Evolutionary conservation across 1,140 invertebrate species (phyloP).

Genomic region (Argopecten irradians): DNA sequence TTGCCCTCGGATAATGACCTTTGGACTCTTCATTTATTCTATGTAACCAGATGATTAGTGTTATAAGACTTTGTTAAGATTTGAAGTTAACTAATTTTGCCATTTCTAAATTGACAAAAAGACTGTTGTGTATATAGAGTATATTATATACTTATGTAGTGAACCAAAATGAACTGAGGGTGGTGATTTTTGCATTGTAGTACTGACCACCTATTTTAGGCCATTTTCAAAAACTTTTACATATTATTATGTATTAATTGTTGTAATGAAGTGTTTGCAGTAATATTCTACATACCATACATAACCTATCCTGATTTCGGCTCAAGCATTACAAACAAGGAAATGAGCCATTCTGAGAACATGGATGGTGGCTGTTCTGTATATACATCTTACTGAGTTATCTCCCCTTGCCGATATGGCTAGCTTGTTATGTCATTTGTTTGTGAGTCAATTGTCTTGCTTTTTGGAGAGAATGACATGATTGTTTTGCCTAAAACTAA

Average conservation of each 20-base stretch:
- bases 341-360: background rate
- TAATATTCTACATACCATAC: background rate
- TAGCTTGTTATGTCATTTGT: too few species aligned
- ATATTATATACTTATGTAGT: background rate
- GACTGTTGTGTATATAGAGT: too few species aligned
- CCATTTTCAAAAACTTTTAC: background rate
- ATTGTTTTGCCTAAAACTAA: too few species aligned
- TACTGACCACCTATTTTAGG: background rate
- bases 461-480: too few species aligned
- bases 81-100: background rate
- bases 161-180: background rate
- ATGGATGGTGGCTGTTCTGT: background rate
- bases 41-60: background rate
- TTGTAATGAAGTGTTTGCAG: background rate
- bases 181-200: background rate
- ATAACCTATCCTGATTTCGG: background rate
- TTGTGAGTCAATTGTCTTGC: too few species aligned
- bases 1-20: constrained; percentile 2
- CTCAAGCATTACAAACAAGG: background rate
- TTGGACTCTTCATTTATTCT: background rate
- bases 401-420: too few species aligned
- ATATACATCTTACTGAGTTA: too few species aligned
- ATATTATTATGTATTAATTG: background rate
- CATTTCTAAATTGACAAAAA: too few species aligned
- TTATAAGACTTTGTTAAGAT: background rate